Conservation (phyloP, 2,113 vertebrate genomes). For the Gallinago undulata region DNA sequence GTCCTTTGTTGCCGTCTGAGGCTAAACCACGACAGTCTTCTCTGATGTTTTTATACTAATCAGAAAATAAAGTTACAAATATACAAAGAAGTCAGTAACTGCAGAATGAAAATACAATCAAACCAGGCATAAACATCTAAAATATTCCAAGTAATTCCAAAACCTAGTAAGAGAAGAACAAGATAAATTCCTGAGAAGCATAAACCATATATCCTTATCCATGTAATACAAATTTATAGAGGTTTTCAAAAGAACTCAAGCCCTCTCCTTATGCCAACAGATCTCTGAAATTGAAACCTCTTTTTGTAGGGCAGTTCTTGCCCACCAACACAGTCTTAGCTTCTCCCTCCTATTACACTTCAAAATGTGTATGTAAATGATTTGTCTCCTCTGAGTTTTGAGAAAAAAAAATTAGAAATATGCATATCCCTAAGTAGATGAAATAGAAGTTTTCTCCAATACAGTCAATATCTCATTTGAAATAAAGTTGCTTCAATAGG, state of each 20-base stretch:
- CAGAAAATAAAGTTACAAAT: background rate
- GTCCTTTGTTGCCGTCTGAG: too few relatives aligned
- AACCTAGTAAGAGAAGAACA: background rate
- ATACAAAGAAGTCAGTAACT: background rate
- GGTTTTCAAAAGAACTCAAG: background rate
- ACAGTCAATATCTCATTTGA: background rate
- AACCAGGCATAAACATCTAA: background rate
- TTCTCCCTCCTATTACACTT: background rate
- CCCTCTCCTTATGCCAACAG: background rate
- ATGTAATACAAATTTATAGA: background rate
- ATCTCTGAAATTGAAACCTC: background rate
- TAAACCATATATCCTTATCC: background rate
- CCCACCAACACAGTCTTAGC: background rate
- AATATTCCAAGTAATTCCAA: background rate
- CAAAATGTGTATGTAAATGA: background rate
- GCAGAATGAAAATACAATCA: background rate
- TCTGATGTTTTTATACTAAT: background rate
- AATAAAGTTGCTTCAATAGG: background rate
- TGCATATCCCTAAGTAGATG: background rate
- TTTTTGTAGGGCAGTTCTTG: background rate
- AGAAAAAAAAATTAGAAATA: background rate
- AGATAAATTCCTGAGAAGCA: background rate
- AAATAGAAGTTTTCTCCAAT: background rate
- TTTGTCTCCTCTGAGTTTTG: background rate
- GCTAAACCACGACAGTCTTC: too few relatives aligned